Evolutionary conservation across 2,113 vertebrate genomes (phyloP).

Genomic region (Nycticebus coucang): DNA sequence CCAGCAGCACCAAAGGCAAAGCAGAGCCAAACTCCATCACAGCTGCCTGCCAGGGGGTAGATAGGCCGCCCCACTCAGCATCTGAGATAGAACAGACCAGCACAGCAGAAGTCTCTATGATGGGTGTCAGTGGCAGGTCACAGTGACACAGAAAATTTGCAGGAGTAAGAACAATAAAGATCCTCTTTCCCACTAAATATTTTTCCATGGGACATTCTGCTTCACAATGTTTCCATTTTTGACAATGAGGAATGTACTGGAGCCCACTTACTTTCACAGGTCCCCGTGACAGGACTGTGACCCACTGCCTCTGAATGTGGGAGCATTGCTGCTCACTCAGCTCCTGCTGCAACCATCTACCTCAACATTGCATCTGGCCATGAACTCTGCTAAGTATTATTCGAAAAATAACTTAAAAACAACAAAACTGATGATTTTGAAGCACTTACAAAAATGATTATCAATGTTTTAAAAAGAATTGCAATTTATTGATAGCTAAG

Average conservation of each 20-base stretch:
- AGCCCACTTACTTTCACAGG: not conserved
- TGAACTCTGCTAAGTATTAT: not conserved
- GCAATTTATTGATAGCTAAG: not conserved
- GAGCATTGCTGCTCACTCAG: not conserved
- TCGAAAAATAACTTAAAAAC: not conserved
- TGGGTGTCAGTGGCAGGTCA: not conserved
- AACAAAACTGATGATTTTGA: not conserved
- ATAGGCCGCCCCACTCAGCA: not conserved
- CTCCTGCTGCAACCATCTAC: not conserved
- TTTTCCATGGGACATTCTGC: not conserved
- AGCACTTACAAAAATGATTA: not conserved
- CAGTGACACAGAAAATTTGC: not conserved
- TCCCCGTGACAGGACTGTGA: not conserved
- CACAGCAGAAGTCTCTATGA: not conserved
- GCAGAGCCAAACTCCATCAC: not conserved
- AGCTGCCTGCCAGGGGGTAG: not conserved
- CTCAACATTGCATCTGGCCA: not conserved
- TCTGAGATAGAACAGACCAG: not conserved
- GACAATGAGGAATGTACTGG: not conserved
- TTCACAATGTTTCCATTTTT: not conserved
- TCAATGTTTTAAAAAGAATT: slow-evolving; percentile 20
- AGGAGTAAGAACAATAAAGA: not conserved
- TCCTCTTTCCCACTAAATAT: not conserved
- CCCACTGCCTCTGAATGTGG: not conserved
- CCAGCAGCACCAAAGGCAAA: not conserved